Percentiles rank a stretch among this genome's conserved stretches.
These are phyloP conservation scores for Pipistrellus pygmaeus DNA, from an alignment of 2,797 vertebrate genomes.

Conservation along the genomic window DNA sequence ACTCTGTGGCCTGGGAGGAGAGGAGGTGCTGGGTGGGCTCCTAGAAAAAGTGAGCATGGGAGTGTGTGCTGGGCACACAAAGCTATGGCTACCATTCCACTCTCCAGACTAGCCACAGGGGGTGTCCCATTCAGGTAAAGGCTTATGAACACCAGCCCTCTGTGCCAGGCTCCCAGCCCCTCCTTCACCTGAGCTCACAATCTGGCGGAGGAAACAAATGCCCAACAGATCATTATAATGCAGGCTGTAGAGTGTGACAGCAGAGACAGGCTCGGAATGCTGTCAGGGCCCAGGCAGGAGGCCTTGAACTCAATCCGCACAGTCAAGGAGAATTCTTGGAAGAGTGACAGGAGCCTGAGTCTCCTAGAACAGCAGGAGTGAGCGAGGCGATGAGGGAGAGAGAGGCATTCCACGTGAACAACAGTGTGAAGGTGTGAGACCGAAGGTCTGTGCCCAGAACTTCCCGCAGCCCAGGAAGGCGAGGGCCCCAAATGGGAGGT, in stretches of 20 bases:
- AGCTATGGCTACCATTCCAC: not conserved
- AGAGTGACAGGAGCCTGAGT: not conserved
- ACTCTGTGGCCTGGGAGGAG: not conserved
- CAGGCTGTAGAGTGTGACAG: not conserved
- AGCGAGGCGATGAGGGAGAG: not conserved
- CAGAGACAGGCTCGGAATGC: not conserved
- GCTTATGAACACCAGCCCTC: not conserved
- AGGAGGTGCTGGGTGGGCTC: not conserved
- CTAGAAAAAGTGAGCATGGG: not conserved
- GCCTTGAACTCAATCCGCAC: not conserved
- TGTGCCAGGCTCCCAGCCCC: not conserved
- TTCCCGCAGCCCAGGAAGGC: not conserved
- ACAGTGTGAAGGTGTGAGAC: not conserved
- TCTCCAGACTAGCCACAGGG: accelerated
- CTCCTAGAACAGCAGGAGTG: not conserved
- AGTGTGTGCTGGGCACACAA: not conserved
- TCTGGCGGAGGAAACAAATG: not conserved
- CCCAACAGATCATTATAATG: not conserved
- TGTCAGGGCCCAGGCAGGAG: not conserved
- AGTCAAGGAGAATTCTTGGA: not conserved
- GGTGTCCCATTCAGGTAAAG: not conserved
- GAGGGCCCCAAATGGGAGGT: not conserved
- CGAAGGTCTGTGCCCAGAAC: not conserved
- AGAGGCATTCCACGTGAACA: not conserved
- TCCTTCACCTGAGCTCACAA: not conserved